Evolutionary conservation across 2,888 invertebrate species (phyloP), one percentile per base, ranked within the genome.

Genomic region (Maniola hyperantus): DNA sequence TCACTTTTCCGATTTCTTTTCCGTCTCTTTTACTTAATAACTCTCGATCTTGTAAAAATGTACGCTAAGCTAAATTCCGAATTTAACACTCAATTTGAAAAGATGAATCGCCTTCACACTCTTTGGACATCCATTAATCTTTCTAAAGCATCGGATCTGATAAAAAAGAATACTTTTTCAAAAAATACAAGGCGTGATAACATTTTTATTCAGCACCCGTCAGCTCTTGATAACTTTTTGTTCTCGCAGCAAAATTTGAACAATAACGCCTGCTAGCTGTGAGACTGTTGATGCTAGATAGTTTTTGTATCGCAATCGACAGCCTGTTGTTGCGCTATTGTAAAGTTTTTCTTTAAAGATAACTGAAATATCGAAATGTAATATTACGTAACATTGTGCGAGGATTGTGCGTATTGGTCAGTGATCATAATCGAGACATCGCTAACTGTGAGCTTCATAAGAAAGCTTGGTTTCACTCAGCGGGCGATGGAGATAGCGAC

Each of bases 101-200:
- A 57, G 57, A 57, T 42, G 42, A 57, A 42, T 57, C 42, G 11
- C 57, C 42, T 57, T 13, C 15, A 1, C 36, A 36, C 57, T 57
- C 39, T 39, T 55, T 57, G 57, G 42, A 42, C 20, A 57, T 18
- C 57, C 42, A 57, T 57, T 57, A 57, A 57, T 57, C 57, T 57
- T 57, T 39, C 39, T 20, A 42, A 42, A 57, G 39, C 57, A 57
- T 57, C 57, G 57, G 20, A 8, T 15, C 55, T 55, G 36, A 39
- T 15, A 39, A 57, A 57, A 42, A 57, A 57, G 13, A 20, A 57
- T 1, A 42, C 20, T 11, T 18, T 57, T 42, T 42, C 57, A 20
- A 42, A 42, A 55, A 57, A 57, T 39, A 57, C 42, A 57, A 39
- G 57, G 57, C 20, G 57, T 20, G 39, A 20, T 42, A 57, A 42